Evolutionary conservation across 2,888 invertebrate species (phyloP), one percentile per base, ranked within the genome.

Genomic region (Lordiphosa fenestrarum): DNA sequence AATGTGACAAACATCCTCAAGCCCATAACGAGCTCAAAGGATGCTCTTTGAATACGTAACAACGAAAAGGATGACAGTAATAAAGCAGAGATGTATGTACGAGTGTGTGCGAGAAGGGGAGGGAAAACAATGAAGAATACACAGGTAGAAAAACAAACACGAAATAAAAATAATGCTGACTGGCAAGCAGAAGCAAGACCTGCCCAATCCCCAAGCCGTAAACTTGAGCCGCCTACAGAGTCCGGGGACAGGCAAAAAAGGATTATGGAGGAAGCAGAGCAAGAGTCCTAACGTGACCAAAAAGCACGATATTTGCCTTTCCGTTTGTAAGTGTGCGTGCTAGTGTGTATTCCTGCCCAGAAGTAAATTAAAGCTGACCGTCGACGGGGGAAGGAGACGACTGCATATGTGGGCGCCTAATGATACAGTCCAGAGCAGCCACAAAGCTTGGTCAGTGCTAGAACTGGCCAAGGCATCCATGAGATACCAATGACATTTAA

Each of bases 321-420:
- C 12, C 44, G 57, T 57, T 19, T 47, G 46, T 41, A 40, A n/a
- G n/a, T 25, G 19, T 38, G 30, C 19, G 19, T 19, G 19, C 4
- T n/a, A 40, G 25, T 30, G 33, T 41, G 44, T 35, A 41, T 40
- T 48, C 35, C 21, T 51, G 23, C 12, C 42, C 46, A 42, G 57
- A 61, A 68, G 68, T 74, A 68, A 74, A 66, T 78, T 74, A 64
- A 69, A 64, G 63, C 50, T 64, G 55, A 55, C 63, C 41, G 7
- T 2, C 7, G 15, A 15, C 1, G 15, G 15, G 15, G 15, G 35
- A 37, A 12, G 25, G 42, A 53, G 40, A 6, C 44, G 25, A 21
- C 41, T 59, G 47, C 48, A 56, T 65, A 58, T 61, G 66, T 51
- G 55, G 52, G 64, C 36, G 54, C 58, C 58, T 73, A 63, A 70